phyloP scores from a whole-genome alignment of 2,797 vertebrate genomes.

The Ispidina lecontei region DNA sequence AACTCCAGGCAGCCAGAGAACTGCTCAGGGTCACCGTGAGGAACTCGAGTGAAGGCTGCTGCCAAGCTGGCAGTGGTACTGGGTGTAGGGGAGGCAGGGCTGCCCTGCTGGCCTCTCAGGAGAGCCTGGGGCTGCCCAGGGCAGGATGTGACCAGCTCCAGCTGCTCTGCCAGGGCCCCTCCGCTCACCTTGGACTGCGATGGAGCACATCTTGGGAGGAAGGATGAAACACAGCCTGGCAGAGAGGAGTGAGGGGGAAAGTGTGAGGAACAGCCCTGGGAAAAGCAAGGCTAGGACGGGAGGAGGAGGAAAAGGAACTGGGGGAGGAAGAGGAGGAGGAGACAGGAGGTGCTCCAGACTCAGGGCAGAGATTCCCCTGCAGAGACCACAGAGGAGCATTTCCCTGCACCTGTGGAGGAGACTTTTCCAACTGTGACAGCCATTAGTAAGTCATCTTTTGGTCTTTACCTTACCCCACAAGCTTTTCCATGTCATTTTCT shows the following conservation, averaged over 20 bases:
- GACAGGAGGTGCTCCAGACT: not conserved
- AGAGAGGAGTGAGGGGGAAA: not conserved
- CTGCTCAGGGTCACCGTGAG: not conserved
- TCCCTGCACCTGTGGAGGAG: not conserved
- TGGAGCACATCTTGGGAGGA: not conserved
- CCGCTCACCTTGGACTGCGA: rapidly evolving
- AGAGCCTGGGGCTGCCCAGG: rapidly evolving
- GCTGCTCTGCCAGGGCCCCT: rapidly evolving
- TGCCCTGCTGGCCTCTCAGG: rapidly evolving
- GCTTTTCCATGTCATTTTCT: not conserved
- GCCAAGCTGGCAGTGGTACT: rapidly evolving
- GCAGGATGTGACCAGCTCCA: rapidly evolving
- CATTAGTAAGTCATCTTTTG: not conserved
- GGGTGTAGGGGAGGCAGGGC: rapidly evolving
- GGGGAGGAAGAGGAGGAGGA: not conserved
- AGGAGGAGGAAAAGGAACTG: not conserved
- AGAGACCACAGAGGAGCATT: not conserved
- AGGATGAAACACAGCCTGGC: rapidly evolving
- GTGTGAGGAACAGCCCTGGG: not conserved
- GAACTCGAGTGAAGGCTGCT: rapidly evolving
- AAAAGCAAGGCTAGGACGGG: not conserved
- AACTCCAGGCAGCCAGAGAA: not conserved
- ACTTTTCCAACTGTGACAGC: rapidly evolving
- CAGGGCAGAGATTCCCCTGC: not conserved
- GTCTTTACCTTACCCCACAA: rapidly evolving